Conservation (phyloP, 2,797 vertebrate genomes). For the Hipposideros larvatus region DNA sequence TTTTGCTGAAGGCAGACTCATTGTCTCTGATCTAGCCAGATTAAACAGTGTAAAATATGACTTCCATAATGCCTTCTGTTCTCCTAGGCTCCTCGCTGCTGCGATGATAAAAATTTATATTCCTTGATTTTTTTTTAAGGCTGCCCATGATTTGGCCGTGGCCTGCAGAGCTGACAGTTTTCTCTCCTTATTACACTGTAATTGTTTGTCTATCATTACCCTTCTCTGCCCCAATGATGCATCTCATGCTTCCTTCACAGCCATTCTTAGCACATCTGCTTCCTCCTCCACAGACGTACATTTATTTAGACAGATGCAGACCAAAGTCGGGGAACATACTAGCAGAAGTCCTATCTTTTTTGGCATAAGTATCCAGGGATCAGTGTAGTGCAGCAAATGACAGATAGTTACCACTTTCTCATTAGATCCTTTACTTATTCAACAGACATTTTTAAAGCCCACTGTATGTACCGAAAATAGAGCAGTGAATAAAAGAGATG, state of each 20-base stretch:
- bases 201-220: neutral
- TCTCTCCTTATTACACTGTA: neutral
- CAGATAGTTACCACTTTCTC: neutral
- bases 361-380: neutral
- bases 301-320: neutral
- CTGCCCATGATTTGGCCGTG: neutral
- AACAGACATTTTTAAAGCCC: neutral
- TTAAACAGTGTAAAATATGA: conserved; percentile 42
- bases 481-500: neutral
- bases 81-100: neutral
- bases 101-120: neutral
- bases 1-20: neutral
- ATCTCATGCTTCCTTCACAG: neutral
- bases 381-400: neutral
- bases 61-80: conserved; percentile 19
- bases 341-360: neutral
- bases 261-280: neutral
- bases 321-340: accelerated
- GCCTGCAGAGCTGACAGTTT: neutral
- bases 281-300: neutral
- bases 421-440: neutral
- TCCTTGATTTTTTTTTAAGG: conserved; percentile 20
- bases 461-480: neutral
- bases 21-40: neutral
- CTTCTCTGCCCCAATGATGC: neutral